These are phyloP conservation scores for Heliopora coerulea DNA, from an alignment of 92 coral and sea anemone genomes.

Conservation along the genomic window DNA sequence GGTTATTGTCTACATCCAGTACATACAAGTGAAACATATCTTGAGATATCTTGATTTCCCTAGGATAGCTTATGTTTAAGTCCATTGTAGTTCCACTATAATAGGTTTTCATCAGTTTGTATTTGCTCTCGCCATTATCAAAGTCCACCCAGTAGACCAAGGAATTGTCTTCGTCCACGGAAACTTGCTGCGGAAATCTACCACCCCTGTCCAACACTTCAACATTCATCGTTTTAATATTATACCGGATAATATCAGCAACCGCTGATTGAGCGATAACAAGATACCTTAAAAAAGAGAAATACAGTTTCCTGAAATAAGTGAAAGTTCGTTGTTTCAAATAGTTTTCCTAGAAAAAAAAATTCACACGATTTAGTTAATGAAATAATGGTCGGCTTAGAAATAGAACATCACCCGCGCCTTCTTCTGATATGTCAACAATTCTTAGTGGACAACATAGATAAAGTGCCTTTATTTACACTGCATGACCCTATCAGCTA, in stretches of 20 bases:
- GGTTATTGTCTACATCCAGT: background rate
- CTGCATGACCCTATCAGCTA: too few species aligned
- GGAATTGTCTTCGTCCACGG: constrained; percentile 3
- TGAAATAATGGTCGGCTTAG: too few species aligned
- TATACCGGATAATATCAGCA: constrained; percentile 4
- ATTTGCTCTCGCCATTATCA: background rate
- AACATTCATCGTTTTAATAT: background rate
- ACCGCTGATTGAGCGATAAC: background rate
- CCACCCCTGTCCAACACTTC: background rate
- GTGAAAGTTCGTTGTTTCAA: too few species aligned
- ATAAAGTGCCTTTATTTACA: too few species aligned
- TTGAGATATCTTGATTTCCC: background rate
- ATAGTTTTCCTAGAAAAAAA: too few species aligned
- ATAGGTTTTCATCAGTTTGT: constrained; percentile 1
- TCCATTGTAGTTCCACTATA: background rate
- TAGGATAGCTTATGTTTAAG: background rate
- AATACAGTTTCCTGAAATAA: too few species aligned
- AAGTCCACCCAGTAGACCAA: constrained; percentile 11
- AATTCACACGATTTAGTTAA: too few species aligned
- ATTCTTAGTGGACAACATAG: too few species aligned
- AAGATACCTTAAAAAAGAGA: background rate
- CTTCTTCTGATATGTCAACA: too few species aligned
- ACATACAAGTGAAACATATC: constrained; percentile 12
- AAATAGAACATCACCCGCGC: too few species aligned
- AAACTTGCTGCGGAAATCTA: constrained; percentile 1